These are phyloP conservation scores for Meles meles DNA, from an alignment of 2,113 vertebrate genomes.

Conservation along the genomic window DNA sequence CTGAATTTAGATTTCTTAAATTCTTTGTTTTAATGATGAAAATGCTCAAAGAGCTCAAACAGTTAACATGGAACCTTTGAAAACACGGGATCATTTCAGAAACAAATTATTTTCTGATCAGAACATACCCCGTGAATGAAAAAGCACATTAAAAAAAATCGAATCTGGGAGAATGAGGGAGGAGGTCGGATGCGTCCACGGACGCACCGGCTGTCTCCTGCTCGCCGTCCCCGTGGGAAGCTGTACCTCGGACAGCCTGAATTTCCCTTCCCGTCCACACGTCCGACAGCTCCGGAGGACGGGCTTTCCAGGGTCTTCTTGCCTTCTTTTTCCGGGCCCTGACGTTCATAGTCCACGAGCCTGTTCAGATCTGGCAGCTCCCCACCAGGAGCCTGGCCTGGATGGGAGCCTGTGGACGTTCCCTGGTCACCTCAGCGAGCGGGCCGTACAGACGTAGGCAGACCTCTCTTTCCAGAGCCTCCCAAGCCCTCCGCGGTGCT, in stretches of 20 bases:
- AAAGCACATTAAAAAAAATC: background rate
- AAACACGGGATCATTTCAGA: background rate
- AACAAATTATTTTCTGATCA: background rate
- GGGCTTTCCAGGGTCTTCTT: background rate
- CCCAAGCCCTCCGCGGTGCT: background rate
- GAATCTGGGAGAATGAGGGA: background rate
- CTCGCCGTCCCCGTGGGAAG: background rate
- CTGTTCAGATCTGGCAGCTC: background rate
- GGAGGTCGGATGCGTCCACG: accelerated
- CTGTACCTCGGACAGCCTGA: background rate
- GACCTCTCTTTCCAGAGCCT: background rate
- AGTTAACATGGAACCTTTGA: background rate
- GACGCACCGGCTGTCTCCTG: background rate
- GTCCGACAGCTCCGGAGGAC: background rate
- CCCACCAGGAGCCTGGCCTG: background rate
- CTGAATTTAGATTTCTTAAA: background rate
- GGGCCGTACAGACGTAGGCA: background rate
- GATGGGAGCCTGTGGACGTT: background rate
- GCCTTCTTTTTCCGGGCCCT: background rate
- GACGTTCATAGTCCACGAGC: background rate
- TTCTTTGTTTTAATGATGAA: background rate
- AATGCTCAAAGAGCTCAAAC: background rate
- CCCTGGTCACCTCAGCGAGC: background rate
- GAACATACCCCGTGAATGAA: background rate
- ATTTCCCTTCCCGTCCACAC: background rate